Conservation (phyloP, 2,888 invertebrate species). For the Drosophila barbarae region DNA sequence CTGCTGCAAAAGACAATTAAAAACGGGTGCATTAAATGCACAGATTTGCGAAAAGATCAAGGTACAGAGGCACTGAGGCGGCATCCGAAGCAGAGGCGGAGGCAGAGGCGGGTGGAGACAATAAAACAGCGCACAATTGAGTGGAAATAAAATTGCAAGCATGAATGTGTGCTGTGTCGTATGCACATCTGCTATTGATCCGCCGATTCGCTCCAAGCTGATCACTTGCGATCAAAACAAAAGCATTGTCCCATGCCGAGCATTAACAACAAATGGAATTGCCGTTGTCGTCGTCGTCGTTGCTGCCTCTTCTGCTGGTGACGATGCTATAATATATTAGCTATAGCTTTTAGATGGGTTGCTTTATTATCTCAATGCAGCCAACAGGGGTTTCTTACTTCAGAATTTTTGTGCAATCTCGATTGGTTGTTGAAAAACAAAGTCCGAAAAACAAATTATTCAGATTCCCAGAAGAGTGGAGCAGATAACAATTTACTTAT, state of each 20-base stretch:
- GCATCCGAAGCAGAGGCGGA: constrained; percentile 16
- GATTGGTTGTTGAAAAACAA: constrained; percentile 6
- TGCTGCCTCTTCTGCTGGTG: constrained; percentile 5
- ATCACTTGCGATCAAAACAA: constrained; percentile 54
- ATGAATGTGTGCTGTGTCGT: constrained; percentile 20
- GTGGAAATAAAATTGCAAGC: constrained; percentile 39
- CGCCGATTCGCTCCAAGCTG: constrained; percentile 13
- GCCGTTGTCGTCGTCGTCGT: constrained; percentile 7
- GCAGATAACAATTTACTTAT: background rate
- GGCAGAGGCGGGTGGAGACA: constrained; percentile 21
- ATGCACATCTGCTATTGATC: constrained; percentile 27
- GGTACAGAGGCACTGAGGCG: constrained; percentile 45
- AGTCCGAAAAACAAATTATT: constrained; percentile 4
- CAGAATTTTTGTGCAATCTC: background rate
- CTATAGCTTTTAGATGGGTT: constrained; percentile 17
- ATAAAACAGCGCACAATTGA: constrained; percentile 54
- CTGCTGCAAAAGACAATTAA: constrained; percentile 30
- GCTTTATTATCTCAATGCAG: constrained; percentile 2
- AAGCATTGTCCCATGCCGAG: constrained; percentile 59
- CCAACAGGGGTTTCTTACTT: constrained; percentile 6
- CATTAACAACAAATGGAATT: constrained; percentile 20
- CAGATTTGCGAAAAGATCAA: constrained; percentile 61
- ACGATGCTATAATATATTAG: constrained; percentile 8
- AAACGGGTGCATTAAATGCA: constrained; percentile 24
- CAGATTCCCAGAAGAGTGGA: background rate